A percentile compares a stretch with the other conserved stretches of the same genome.
Conservation (phyloP, 2,888 invertebrate species). For the Tridacna crocea region DNA sequence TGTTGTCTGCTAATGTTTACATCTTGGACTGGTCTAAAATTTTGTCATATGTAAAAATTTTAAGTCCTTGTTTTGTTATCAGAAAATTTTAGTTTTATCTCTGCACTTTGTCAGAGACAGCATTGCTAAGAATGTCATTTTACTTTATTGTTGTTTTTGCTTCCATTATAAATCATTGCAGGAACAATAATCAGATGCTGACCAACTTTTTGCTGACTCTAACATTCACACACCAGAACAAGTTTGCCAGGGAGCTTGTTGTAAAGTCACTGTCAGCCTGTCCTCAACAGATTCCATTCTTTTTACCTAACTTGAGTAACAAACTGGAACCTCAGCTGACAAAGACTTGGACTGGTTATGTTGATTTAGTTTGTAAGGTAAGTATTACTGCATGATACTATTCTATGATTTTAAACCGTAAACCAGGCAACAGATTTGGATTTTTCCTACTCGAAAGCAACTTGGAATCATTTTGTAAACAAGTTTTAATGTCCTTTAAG, state of each 20-base stretch:
- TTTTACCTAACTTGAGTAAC: constrained; percentile 66
- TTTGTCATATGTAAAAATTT: no score
- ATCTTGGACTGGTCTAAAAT: no score
- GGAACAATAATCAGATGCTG: constrained; percentile 69
- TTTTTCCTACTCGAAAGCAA: no score
- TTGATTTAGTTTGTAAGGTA: constrained; percentile 76
- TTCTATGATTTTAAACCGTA: not conserved
- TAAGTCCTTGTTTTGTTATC: no score
- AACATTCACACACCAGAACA: constrained; percentile 51
- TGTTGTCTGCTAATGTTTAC: no score
- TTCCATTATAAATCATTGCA: constrained; percentile 25
- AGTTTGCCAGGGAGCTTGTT: constrained; percentile 68
- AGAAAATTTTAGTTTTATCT: no score
- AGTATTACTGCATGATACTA: constrained; percentile 3
- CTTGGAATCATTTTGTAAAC: no score
- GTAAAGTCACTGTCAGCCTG: constrained; percentile 69
- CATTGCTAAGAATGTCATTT: no score
- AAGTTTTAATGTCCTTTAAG: no score
- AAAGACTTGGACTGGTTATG: constrained; percentile 68
- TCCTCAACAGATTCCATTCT: constrained; percentile 77
- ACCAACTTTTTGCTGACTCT: constrained; percentile 64
- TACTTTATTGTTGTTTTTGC: no score
- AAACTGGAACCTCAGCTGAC: constrained; percentile 71
- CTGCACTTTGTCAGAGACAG: no score
- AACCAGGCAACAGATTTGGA: no score